These are phyloP conservation scores for Drusus annulatus DNA, from an alignment of 1,140 invertebrate genomes.

Conservation along the genomic window DNA sequence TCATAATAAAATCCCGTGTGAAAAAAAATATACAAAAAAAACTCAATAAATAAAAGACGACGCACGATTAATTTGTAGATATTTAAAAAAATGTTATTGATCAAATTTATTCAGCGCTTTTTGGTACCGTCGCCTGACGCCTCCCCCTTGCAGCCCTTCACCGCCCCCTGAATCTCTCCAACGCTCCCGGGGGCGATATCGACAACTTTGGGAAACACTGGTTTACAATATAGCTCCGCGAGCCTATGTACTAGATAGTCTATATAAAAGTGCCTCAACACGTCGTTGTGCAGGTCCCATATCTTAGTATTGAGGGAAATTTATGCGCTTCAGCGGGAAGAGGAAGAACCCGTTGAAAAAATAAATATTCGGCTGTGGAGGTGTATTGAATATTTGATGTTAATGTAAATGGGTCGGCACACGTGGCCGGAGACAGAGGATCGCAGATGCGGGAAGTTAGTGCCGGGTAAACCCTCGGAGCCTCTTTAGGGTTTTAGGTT, in stretches of 20 bases:
- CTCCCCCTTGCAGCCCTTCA: too few species aligned
- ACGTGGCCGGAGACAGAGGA: conserved; percentile 37
- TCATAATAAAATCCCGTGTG: too few species aligned
- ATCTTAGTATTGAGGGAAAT: conserved; percentile 32
- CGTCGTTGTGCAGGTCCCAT: background rate
- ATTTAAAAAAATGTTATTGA: too few species aligned
- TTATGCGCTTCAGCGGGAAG: conserved; percentile 41
- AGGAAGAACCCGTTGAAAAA: conserved; percentile 41
- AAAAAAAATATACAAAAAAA: too few species aligned
- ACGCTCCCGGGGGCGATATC: too few species aligned
- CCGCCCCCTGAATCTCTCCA: too few species aligned
- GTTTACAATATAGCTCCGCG: too few species aligned
- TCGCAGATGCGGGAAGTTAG: conserved; percentile 49
- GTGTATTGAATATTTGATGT: conserved; percentile 54
- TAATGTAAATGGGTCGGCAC: conserved; percentile 56
- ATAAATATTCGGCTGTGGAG: conserved; percentile 49
- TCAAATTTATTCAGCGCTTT: too few species aligned
- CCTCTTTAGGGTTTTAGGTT: conserved; percentile 14
- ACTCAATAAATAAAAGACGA: too few species aligned
- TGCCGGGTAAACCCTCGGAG: conserved; percentile 24
- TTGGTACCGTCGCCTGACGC: too few species aligned
- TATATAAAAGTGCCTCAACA: background rate
- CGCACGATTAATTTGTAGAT: too few species aligned
- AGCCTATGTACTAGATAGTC: background rate
- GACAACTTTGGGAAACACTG: too few species aligned